phyloP scores from a whole-genome alignment of 2,888 invertebrate genomes.

The Andrena fulva region DNA sequence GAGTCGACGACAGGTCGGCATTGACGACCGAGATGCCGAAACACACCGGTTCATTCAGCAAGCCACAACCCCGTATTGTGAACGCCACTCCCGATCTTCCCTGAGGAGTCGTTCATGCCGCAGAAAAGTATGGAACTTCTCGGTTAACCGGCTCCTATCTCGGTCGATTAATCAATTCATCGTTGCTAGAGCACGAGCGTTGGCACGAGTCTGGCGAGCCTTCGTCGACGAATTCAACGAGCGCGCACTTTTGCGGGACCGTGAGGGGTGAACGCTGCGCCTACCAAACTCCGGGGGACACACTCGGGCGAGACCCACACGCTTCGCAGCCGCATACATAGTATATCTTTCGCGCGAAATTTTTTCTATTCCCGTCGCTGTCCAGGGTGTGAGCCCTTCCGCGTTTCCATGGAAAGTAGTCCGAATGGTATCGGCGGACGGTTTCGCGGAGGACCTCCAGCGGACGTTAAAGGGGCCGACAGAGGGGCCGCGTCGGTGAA shows the following conservation, averaged over 20 bases:
- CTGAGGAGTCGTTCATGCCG: conserved; percentile 42
- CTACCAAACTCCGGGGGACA: no score
- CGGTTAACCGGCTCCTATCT: conserved; percentile 12
- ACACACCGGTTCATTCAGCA: conserved; percentile 77
- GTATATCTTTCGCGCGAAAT: conserved; percentile 61
- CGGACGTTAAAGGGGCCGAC: conserved; percentile 70
- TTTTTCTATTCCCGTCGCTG: conserved; percentile 71
- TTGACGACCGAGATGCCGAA: conserved; percentile 74
- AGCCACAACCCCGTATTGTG: conserved; percentile 76
- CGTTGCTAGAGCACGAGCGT: background rate
- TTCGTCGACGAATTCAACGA: background rate
- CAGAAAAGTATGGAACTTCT: conserved; percentile 46
- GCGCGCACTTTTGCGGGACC: no score
- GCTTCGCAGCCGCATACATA: background rate
- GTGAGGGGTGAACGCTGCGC: no score
- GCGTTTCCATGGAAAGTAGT: conserved; percentile 76
- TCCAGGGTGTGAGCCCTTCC: conserved; percentile 68
- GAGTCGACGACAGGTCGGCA: conserved; percentile 78
- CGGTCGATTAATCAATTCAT: conserved; percentile 42
- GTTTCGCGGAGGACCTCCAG: conserved; percentile 67
- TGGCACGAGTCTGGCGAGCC: background rate
- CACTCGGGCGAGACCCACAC: background rate
- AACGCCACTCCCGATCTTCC: conserved; percentile 35
- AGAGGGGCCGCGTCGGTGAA: conserved; percentile 76
- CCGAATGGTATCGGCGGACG: conserved; percentile 50